Conservation (phyloP, 2,888 invertebrate genomes). For the Erebia aethiops region DNA sequence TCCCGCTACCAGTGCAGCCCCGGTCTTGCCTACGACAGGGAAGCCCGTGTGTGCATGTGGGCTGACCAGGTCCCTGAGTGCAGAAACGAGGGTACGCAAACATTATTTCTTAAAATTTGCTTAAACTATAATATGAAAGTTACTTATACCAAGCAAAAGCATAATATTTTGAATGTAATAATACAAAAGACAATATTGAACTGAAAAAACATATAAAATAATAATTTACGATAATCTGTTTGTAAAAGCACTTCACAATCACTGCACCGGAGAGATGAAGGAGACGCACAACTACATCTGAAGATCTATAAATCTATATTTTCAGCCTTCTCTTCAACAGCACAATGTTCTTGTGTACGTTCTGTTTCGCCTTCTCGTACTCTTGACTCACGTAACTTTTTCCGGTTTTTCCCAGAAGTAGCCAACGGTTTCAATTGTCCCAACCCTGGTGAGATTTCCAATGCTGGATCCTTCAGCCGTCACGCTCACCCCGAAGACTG, state of each 20-base stretch:
- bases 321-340: constrained; percentile 16
- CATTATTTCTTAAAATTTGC: background rate
- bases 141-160: background rate
- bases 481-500: constrained; percentile 97
- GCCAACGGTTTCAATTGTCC: constrained; percentile 95
- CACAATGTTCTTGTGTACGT: constrained; percentile 15
- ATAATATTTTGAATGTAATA: too few relatives aligned
- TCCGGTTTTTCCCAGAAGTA: constrained; percentile 86
- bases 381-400: constrained; percentile 48
- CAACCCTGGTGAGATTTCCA: constrained; percentile 90
- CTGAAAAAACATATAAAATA: background rate
- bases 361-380: constrained; percentile 57
- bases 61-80: constrained; percentile 97
- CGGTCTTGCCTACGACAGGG: constrained; percentile 96
- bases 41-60: constrained; percentile 97
- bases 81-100: constrained; percentile 89
- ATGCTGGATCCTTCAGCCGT: constrained; percentile 94
- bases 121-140: background rate
- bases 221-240: background rate
- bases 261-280: background rate
- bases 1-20: constrained; percentile 97
- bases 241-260: background rate
- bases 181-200: too few relatives aligned
- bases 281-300: constrained; percentile 10
- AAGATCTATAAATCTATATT: constrained; percentile 5